A percentile compares a stretch with the other conserved stretches of the same genome.
These are phyloP conservation scores for Corvus moneduloides DNA, from an alignment of 2,113 vertebrate species.

Conservation along the genomic window DNA sequence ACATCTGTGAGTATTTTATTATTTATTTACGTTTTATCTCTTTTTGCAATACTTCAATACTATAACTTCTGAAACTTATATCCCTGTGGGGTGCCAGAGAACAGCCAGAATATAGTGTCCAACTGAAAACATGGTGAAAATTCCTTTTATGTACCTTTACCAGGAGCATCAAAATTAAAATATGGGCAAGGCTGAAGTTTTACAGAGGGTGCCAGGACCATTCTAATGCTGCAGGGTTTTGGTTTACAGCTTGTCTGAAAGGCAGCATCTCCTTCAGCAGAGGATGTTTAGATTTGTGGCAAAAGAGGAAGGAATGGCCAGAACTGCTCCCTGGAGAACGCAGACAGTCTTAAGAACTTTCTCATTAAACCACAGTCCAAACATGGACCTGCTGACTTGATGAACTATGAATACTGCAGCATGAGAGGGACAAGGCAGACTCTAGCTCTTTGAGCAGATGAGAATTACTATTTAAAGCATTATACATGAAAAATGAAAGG, in stretches of 20 bases:
- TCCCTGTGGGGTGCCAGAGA: neutral
- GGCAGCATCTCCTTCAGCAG: neutral
- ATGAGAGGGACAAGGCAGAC: neutral
- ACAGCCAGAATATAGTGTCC: neutral
- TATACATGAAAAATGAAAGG: conserved; percentile 17
- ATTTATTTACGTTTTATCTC: neutral
- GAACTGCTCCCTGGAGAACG: neutral
- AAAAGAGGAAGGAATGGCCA: neutral
- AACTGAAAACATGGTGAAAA: neutral
- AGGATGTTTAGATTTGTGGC: neutral
- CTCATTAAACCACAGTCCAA: neutral
- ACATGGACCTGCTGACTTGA: neutral
- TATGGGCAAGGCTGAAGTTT: neutral
- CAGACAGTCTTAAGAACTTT: neutral
- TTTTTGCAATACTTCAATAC: neutral
- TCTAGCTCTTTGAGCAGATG: neutral
- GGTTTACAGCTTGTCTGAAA: neutral
- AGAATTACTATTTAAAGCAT: conserved; percentile 24
- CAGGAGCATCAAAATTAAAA: neutral
- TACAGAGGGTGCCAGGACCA: neutral
- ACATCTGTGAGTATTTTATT: neutral
- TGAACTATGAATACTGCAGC: neutral
- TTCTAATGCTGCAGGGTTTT: neutral
- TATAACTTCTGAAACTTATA: neutral
- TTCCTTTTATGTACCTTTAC: neutral